These are phyloP conservation scores for Antechinus flavipes DNA, from an alignment of 2,113 vertebrate species.

Conservation along the genomic window DNA sequence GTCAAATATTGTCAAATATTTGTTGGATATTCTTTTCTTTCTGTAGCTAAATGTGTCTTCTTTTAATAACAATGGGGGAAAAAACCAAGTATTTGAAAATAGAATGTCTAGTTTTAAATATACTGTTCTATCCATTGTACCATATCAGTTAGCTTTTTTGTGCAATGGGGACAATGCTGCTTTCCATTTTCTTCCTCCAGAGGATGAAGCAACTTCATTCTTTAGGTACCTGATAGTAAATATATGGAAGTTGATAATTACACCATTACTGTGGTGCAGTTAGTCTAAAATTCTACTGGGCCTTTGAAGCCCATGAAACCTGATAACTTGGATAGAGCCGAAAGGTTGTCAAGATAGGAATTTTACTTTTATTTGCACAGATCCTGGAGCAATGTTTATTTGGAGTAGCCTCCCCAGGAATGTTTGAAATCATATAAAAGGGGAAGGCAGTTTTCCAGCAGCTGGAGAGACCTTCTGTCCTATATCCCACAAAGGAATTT, in stretches of 20 bases:
- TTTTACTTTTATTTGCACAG: slow-evolving; percentile 6
- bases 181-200: not conserved
- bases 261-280: not conserved
- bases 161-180: not conserved
- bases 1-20: not conserved
- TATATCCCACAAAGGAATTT: not conserved
- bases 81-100: too few relatives aligned
- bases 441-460: not conserved
- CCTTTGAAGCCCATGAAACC: not conserved
- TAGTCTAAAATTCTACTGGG: not conserved
- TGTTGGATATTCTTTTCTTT: not conserved
- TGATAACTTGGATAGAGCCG: not conserved
- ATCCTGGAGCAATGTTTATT: not conserved
- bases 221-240: not conserved
- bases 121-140: not conserved
- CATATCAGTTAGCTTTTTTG: not conserved
- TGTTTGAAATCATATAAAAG: not conserved
- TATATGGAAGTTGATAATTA: not conserved
- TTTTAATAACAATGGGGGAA: not conserved
- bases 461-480: not conserved
- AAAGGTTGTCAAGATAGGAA: not conserved
- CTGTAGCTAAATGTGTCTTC: not conserved
- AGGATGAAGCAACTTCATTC: not conserved
- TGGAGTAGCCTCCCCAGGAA: not conserved
- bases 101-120: not conserved